phyloP scores from a whole-genome alignment of 1,140 invertebrate genomes.

The Drosophila tristis region DNA sequence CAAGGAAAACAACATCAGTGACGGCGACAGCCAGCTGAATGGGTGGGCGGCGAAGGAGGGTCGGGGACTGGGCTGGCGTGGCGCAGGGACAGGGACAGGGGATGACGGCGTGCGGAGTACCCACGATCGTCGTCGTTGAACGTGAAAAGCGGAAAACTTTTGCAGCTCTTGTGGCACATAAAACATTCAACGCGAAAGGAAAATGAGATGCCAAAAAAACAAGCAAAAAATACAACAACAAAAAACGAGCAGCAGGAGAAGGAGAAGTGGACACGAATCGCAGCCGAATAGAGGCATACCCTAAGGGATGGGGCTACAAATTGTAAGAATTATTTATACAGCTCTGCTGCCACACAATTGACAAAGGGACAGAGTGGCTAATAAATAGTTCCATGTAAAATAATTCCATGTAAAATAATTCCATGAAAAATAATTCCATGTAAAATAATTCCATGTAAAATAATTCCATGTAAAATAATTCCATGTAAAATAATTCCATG shows the following conservation, averaged over 20 bases:
- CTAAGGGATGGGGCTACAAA: background rate
- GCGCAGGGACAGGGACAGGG: too few species aligned
- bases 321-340: too few species aligned
- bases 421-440: too few species aligned
- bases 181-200: constrained; percentile 51
- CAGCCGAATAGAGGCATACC: constrained; percentile 11
- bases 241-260: constrained; percentile 5
- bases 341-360: too few species aligned
- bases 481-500: too few species aligned
- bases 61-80: too few species aligned
- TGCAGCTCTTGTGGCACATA: constrained; percentile 66
- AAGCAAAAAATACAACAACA: background rate
- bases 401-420: too few species aligned
- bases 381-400: too few species aligned
- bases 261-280: constrained; percentile 2
- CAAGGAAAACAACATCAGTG: constrained; percentile 68
- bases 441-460: too few species aligned
- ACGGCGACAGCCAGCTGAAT: constrained; percentile 32
- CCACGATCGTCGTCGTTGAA: constrained; percentile 84
- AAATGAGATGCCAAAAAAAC: constrained; percentile 49
- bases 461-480: too few species aligned
- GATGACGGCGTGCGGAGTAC: constrained; percentile 53
- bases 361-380: too few species aligned
- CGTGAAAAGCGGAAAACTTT: constrained; percentile 84
- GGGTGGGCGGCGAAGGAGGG: constrained; percentile 11